These are phyloP conservation scores for Clinocottus analis DNA, from an alignment of 2,113 vertebrate species.

Conservation along the genomic window DNA sequence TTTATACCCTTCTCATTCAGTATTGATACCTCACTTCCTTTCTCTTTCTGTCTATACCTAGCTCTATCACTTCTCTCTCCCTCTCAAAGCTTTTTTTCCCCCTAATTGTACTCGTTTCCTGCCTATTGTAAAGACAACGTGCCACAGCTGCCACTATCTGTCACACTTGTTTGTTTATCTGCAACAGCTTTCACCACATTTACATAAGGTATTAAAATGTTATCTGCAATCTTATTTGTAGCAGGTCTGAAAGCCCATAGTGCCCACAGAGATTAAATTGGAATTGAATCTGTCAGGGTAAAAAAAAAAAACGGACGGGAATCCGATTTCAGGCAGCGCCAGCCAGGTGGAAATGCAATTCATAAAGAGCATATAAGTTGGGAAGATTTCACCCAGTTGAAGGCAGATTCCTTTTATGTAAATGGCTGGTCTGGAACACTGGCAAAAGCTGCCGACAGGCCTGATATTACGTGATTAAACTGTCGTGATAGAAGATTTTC, in stretches of 20 bases:
- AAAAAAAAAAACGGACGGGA: not conserved
- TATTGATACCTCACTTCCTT: not conserved
- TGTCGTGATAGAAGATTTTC: not conserved
- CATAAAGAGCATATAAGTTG: slow-evolving; percentile 2
- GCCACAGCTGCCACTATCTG: not conserved
- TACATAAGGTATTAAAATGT: slow-evolving; percentile 18
- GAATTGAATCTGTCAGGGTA: not conserved
- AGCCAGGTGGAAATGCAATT: slow-evolving; percentile 43
- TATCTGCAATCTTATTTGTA: slow-evolving; percentile 17
- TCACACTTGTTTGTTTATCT: slow-evolving; percentile 19
- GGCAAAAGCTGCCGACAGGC: not conserved
- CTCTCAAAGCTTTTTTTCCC: not conserved
- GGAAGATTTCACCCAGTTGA: slow-evolving; percentile 1
- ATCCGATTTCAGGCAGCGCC: slow-evolving; percentile 13
- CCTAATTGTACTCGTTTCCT: not conserved
- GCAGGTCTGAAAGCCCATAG: not conserved
- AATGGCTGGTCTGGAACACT: not conserved
- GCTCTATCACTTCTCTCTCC: not conserved
- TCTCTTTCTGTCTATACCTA: not conserved
- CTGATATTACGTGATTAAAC: not conserved
- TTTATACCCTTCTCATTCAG: not conserved
- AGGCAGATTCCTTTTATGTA: slow-evolving; percentile 17
- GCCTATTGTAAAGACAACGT: not conserved
- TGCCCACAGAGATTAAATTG: not conserved
- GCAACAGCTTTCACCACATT: slow-evolving; percentile 9